Evolutionary conservation across 1,140 invertebrate species (phyloP).

Genomic region (Plodia interpunctella): DNA sequence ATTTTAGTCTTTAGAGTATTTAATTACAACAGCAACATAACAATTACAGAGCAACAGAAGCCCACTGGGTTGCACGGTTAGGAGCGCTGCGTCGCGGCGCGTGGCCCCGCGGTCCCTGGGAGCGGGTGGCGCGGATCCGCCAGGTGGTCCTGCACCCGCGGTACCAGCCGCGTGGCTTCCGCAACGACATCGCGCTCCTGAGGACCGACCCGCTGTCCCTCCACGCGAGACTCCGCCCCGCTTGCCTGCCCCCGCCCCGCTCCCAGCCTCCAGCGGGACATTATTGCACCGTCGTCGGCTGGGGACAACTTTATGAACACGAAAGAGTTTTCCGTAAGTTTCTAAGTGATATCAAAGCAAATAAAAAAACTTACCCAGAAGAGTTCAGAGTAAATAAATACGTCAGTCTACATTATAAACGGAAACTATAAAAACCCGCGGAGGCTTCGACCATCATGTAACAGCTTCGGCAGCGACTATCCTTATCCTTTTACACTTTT

Average conservation of each 20-base stretch:
- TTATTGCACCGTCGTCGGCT: conserved; percentile 87
- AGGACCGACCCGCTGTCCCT: conserved; percentile 81
- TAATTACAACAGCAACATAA: background rate
- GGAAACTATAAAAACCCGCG: no score
- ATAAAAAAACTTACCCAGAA: no score
- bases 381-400: no score
- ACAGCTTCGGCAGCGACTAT: no score
- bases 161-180: conserved; percentile 86
- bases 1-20: no score
- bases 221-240: conserved; percentile 86
- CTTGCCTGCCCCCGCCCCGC: conserved; percentile 80
- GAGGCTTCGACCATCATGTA: no score
- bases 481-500: no score
- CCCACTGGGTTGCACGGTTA: conserved; percentile 88
- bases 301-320: conserved; percentile 89
- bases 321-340: conserved; percentile 89
- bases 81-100: conserved; percentile 85
- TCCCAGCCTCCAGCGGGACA: conserved; percentile 79
- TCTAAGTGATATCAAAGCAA: background rate
- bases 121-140: conserved; percentile 79
- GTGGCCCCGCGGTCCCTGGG: conserved; percentile 85
- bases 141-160: conserved; percentile 85
- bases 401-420: no score
- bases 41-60: conserved; percentile 80
- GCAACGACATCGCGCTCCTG: conserved; percentile 88